A percentile compares a stretch with the other conserved stretches of the same genome.
Conservation (phyloP, 2,888 invertebrate genomes). For the Drymonia ruficornis region DNA sequence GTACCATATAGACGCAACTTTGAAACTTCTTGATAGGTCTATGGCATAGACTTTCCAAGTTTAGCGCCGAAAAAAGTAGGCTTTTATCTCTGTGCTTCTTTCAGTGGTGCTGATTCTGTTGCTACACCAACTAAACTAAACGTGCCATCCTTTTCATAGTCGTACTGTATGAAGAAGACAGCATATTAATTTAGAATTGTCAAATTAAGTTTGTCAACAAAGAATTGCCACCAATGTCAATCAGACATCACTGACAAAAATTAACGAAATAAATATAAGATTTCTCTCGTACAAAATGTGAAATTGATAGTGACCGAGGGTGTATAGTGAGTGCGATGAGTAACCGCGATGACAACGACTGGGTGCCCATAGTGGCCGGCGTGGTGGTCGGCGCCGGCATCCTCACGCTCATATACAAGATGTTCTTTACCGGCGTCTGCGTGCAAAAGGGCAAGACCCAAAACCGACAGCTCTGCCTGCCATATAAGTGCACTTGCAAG, state of each 20-base stretch:
- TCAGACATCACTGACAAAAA: neutral
- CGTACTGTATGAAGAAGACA: too few species aligned
- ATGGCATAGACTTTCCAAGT: too few species aligned
- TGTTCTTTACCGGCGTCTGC: constrained; percentile 31
- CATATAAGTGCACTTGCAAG: constrained; percentile 50
- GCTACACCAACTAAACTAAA: too few species aligned
- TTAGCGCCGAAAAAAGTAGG: too few species aligned
- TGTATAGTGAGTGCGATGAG: constrained; percentile 23
- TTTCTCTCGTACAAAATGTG: neutral
- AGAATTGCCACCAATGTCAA: neutral
- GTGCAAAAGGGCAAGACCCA: constrained; percentile 19
- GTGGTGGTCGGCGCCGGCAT: constrained; percentile 55
- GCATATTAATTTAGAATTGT: too few species aligned
- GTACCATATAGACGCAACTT: too few species aligned
- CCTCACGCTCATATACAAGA: constrained; percentile 51
- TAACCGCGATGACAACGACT: constrained; percentile 22
- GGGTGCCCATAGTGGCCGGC: constrained; percentile 55
- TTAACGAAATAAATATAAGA: too few species aligned
- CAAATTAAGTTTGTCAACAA: too few species aligned
- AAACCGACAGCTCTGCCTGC: constrained; percentile 40
- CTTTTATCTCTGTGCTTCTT: too few species aligned
- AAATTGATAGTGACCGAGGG: neutral
- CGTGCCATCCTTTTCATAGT: too few species aligned
- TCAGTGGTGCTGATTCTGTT: too few species aligned
- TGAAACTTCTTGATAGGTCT: too few species aligned